A percentile compares a stretch with the other conserved stretches of the same genome.
Evolutionary conservation across 2,888 invertebrate species (phyloP).

Genomic region (Rhingia rostrata): DNA sequence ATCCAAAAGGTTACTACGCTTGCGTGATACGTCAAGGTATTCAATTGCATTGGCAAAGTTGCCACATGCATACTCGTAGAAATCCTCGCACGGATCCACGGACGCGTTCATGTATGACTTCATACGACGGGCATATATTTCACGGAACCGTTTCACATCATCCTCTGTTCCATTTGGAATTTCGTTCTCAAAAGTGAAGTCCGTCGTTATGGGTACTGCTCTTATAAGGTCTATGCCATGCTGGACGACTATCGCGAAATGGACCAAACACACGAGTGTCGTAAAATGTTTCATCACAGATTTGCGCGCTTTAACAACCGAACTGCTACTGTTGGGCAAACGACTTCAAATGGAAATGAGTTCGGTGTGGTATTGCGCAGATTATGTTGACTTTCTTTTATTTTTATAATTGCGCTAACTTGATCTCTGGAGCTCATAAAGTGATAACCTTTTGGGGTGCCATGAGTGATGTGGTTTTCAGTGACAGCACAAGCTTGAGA

Average conservation of each 20-base stretch:
- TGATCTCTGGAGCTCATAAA: conserved; percentile 34
- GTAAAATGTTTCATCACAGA: conserved; percentile 30
- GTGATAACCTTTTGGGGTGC: conserved; percentile 36
- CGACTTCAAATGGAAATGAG: conserved; percentile 36
- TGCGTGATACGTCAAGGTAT: conserved; percentile 75
- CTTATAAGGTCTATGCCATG: background rate
- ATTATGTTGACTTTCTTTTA: background rate
- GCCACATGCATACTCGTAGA: conserved; percentile 81
- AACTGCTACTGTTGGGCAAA: conserved; percentile 20
- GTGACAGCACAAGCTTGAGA: conserved; percentile 4
- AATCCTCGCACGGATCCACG: conserved; percentile 80
- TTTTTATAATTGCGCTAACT: conserved; percentile 41
- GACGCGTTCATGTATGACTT: conserved; percentile 79
- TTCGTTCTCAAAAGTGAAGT: conserved; percentile 65
- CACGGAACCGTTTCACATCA: conserved; percentile 61
- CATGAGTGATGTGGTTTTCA: conserved; percentile 1
- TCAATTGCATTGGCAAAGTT: conserved; percentile 78
- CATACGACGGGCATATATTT: conserved; percentile 78
- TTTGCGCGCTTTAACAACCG: conserved; percentile 24
- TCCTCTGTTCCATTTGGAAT: conserved; percentile 58
- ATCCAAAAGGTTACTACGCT: conserved; percentile 78
- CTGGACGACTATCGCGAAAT: conserved; percentile 19
- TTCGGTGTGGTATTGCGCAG: background rate
- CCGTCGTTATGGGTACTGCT: background rate
- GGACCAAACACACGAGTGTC: conserved; percentile 9